phyloP scores from a whole-genome alignment of 1,140 invertebrate species.

The Sminthurinus signatus region DNA sequence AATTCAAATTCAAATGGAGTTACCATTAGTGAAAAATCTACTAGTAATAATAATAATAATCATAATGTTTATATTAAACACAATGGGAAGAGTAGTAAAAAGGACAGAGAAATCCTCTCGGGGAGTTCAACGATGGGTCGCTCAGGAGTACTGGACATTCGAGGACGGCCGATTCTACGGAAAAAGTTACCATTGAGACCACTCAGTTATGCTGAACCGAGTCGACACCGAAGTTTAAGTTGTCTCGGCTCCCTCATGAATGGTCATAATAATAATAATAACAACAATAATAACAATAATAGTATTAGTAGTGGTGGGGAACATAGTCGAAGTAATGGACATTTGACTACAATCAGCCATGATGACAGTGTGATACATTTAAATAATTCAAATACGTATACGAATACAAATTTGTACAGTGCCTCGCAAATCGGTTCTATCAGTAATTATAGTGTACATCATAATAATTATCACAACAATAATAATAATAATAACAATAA shows the following conservation, averaged over 20 bases:
- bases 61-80: background rate
- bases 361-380: no score
- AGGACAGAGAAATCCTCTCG: background rate
- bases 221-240: background rate
- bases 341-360: no score
- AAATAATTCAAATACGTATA: no score
- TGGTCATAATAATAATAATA: background rate
- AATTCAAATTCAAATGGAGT: background rate
- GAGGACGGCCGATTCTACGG: constrained; percentile 5
- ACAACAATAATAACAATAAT: background rate
- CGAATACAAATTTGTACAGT: no score
- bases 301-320: background rate
- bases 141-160: background rate
- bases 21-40: background rate
- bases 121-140: background rate
- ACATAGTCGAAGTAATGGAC: background rate
- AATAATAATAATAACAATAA: background rate
- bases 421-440: background rate
- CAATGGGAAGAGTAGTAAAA: background rate
- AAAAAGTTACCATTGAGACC: constrained; percentile 35
- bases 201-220: constrained; percentile 37
- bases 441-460: background rate
- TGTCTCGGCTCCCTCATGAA: background rate
- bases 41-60: background rate
- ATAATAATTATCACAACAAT: background rate